Conservation (phyloP, 1,140 invertebrate species). For the Epicauta chinensis region DNA sequence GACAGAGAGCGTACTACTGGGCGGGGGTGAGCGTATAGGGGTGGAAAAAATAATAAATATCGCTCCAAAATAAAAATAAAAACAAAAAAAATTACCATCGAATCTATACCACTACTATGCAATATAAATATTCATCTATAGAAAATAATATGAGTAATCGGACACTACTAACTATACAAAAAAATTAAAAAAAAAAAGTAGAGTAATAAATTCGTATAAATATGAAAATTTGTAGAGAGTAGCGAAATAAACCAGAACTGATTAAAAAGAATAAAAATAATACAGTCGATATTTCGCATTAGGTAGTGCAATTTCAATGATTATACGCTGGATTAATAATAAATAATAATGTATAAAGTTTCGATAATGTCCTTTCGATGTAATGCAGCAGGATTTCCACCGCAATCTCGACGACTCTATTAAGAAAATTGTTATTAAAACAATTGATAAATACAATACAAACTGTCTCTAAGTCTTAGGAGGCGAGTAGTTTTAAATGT, state of each 20-base stretch:
- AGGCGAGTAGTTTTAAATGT: too few species aligned
- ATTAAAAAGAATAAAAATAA: constrained; percentile 9
- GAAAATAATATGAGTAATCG: constrained; percentile 4
- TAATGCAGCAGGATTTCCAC: constrained; percentile 1
- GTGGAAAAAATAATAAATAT: too few species aligned
- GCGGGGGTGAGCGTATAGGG: too few species aligned
- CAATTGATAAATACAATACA: too few species aligned
- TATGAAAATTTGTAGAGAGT: too few species aligned
- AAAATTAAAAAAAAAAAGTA: too few species aligned
- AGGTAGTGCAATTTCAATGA: constrained; percentile 8
- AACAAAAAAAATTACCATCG: constrained; percentile 1
- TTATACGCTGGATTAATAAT: constrained; percentile 1
- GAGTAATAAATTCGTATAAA: too few species aligned
- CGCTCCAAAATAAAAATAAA: too few species aligned
- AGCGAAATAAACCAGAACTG: constrained; percentile 6
- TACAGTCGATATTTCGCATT: constrained; percentile 6
- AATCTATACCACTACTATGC: neutral
- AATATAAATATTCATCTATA: constrained; percentile 16
- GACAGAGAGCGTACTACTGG: too few species aligned
- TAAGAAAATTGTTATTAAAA: too few species aligned
- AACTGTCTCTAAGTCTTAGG: too few species aligned
- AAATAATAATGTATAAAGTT: constrained; percentile 6
- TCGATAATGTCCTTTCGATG: constrained; percentile 9
- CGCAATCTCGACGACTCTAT: neutral
- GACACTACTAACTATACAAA: constrained; percentile 7